Evolutionary conservation across 2,888 invertebrate species (phyloP).

Genomic region (Achlya flavicornis): DNA sequence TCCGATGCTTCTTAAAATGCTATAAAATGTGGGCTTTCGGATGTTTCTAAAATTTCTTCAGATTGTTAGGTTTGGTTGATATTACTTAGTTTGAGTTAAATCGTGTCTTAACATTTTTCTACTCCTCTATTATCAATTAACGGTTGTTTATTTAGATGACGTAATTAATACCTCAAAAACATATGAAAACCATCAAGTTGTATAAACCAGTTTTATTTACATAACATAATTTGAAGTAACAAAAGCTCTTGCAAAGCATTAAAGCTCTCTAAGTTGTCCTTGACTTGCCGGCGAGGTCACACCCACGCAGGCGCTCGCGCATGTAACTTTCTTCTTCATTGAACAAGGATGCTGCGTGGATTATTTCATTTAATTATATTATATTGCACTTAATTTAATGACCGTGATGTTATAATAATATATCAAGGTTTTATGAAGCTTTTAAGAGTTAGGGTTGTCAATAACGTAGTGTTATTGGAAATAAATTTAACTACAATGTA

Average conservation of each 20-base stretch:
- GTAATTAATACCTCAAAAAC: background rate
- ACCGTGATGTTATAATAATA: background rate
- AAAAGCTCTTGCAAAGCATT: conserved; percentile 4
- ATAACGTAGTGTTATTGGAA: too few species aligned
- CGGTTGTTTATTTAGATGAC: background rate
- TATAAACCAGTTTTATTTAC: conserved; percentile 2
- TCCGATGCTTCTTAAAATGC: too few species aligned
- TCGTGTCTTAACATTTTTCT: too few species aligned
- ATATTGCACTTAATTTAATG: background rate
- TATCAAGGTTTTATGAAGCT: background rate
- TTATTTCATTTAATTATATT: conserved; percentile 6
- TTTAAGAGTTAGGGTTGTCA: background rate
- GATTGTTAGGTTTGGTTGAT: too few species aligned
- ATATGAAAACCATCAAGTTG: too few species aligned
- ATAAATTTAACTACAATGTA: too few species aligned
- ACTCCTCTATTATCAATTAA: too few species aligned
- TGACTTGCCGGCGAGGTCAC: conserved; percentile 5
- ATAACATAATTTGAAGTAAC: conserved; percentile 1
- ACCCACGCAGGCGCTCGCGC: conserved; percentile 10
- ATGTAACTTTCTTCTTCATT: conserved; percentile 37
- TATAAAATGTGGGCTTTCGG: too few species aligned
- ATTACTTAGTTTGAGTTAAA: too few species aligned
- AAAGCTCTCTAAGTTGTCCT: conserved; percentile 3
- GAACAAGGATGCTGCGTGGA: conserved; percentile 29
- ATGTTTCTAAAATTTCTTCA: too few species aligned